Evolutionary conservation across 2,888 invertebrate species (phyloP).

Genomic region (Euplagia quadripunctaria): DNA sequence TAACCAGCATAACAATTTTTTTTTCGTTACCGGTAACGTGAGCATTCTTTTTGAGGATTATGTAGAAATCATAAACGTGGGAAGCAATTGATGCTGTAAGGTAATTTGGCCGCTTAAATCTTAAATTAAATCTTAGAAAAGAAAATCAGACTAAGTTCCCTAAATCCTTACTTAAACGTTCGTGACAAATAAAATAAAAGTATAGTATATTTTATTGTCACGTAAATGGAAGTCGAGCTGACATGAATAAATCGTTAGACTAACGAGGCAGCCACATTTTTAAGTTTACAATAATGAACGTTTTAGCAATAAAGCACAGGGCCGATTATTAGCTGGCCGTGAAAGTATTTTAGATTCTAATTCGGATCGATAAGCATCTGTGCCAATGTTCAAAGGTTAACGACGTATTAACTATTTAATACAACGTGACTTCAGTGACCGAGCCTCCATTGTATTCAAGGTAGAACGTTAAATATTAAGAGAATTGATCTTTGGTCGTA

Average conservation of each 20-base stretch:
- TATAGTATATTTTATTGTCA: not conserved
- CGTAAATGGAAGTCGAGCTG: not conserved
- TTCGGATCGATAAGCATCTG: slow-evolving; percentile 55
- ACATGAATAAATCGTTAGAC: not conserved
- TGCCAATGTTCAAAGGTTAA: slow-evolving; percentile 66
- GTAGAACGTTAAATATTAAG: slow-evolving; percentile 58
- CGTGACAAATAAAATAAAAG: not conserved
- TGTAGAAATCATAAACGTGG: too few relatives aligned
- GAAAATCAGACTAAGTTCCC: not conserved
- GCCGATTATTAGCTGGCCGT: slow-evolving; percentile 25
- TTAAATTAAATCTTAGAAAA: not conserved
- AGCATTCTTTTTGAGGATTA: too few relatives aligned
- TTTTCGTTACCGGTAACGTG: not conserved
- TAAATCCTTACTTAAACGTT: not conserved
- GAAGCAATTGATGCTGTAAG: too few relatives aligned
- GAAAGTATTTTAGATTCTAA: slow-evolving; percentile 51
- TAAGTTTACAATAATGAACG: slow-evolving; percentile 23
- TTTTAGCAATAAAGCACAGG: slow-evolving; percentile 27
- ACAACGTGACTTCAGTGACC: slow-evolving; percentile 60
- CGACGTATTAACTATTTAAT: slow-evolving; percentile 66
- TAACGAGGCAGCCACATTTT: slow-evolving; percentile 9
- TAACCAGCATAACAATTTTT: not conserved
- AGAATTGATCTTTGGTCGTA: slow-evolving; percentile 28
- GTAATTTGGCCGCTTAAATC: not conserved
- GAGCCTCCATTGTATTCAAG: slow-evolving; percentile 61